A percentile compares a stretch with the other conserved stretches of the same genome.
These are phyloP conservation scores for Glossosoma conforme DNA, from an alignment of 1,140 invertebrate genomes.

Conservation along the genomic window DNA sequence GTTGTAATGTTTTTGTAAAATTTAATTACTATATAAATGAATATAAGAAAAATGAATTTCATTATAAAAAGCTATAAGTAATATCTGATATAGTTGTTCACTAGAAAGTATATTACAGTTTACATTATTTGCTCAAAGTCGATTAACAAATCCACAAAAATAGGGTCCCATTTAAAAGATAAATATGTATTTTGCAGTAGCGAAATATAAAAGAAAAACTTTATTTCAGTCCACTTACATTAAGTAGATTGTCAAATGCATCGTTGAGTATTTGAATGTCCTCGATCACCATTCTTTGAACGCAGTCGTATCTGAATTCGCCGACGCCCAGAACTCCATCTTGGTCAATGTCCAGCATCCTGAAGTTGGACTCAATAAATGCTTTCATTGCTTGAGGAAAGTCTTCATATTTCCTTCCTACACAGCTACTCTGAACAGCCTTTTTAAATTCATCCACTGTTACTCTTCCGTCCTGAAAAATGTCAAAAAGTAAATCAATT, in stretches of 20 bases:
- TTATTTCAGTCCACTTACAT: constrained; percentile 57
- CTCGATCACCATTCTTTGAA: constrained; percentile 70
- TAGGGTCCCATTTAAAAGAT: no score
- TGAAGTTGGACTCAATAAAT: constrained; percentile 78
- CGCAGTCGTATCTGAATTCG: constrained; percentile 77
- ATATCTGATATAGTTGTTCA: no score
- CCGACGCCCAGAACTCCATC: constrained; percentile 73
- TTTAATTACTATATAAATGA: no score
- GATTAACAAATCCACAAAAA: no score
- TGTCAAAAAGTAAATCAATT: no score
- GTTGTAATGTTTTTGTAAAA: no score
- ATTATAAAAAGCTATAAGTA: no score
- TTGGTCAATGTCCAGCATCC: constrained; percentile 72
- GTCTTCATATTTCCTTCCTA: constrained; percentile 71
- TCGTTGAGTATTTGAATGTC: constrained; percentile 70
- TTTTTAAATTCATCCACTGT: constrained; percentile 76
- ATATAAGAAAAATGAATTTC: no score
- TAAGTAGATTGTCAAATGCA: constrained; percentile 69
- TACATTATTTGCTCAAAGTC: no score
- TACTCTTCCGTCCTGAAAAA: constrained; percentile 71
- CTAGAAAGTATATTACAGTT: no score
- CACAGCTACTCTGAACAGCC: constrained; percentile 72
- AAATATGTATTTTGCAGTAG: no score
- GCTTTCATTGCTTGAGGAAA: constrained; percentile 71
- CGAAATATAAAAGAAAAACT: no score